A percentile compares a stretch with the other conserved stretches of the same genome.
Evolutionary conservation across 2,113 vertebrate genomes (phyloP).

Genomic region (Corydoras sp.): DNA sequence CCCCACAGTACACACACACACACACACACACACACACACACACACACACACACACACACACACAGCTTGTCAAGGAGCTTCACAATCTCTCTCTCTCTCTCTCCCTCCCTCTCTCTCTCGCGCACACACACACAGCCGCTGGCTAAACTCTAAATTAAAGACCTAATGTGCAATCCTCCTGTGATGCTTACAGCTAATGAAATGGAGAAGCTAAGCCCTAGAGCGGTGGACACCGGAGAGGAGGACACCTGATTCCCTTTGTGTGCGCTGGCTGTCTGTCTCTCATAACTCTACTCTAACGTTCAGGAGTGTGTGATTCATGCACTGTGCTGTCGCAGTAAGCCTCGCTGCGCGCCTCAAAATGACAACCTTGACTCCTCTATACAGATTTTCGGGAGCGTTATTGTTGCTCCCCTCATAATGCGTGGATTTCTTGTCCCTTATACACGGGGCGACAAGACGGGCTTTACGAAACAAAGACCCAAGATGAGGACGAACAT

Average conservation of each 20-base stretch:
- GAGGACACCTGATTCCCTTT: slow-evolving; percentile 57
- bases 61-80: slow-evolving; percentile 19
- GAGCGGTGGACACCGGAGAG: slow-evolving; percentile 57
- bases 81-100: neutral
- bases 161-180: slow-evolving; percentile 69
- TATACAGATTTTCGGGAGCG: neutral
- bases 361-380: neutral
- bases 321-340: neutral
- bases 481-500: neutral
- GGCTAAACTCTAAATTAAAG: slow-evolving; percentile 69
- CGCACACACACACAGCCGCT: slow-evolving; percentile 29
- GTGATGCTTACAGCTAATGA: slow-evolving; percentile 73
- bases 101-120: neutral
- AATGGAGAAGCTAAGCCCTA: slow-evolving; percentile 58
- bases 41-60: slow-evolving; percentile 14
- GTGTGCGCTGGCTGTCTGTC: slow-evolving; percentile 34
- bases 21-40: slow-evolving; percentile 3
- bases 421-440: neutral
- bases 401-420: neutral
- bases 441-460: neutral
- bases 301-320: slow-evolving; percentile 4
- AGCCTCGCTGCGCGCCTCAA: neutral
- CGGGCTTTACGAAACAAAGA: neutral
- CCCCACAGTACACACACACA: slow-evolving; percentile 20
- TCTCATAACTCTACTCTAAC: slow-evolving; percentile 25